Conservation (phyloP, 2,888 invertebrate genomes). For the Athalia circularis region DNA sequence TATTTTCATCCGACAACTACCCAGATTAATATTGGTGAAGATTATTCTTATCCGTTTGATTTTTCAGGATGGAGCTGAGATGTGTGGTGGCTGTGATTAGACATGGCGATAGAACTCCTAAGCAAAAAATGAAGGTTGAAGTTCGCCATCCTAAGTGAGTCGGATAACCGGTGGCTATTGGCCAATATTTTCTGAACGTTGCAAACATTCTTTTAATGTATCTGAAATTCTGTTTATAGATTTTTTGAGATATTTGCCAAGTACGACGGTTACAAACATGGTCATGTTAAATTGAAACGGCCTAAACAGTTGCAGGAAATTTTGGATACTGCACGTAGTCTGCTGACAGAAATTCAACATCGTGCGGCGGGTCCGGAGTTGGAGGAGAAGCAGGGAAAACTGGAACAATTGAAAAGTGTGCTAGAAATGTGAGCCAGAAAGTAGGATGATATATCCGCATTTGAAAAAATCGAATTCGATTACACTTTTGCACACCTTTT, state of each 20-base stretch:
- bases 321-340: conserved; percentile 94
- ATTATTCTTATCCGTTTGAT: neutral
- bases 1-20: neutral
- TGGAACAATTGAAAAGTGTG: conserved; percentile 98
- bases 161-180: neutral
- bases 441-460: neutral
- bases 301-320: conserved; percentile 99
- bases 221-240: conserved; percentile 74
- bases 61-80: conserved; percentile 84
- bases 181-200: no score
- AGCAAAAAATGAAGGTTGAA: conserved; percentile 99
- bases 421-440: conserved; percentile 92
- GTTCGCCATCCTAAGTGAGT: conserved; percentile 94
- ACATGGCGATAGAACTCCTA: conserved; percentile 99
- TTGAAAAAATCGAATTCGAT: neutral
- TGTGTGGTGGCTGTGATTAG: conserved; percentile 98
- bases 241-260: conserved; percentile 99
- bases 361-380: conserved; percentile 93
- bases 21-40: conserved; percentile 10
- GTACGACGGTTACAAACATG: conserved; percentile 95
- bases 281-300: conserved; percentile 97
- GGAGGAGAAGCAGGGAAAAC: conserved; percentile 96
- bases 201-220: neutral
- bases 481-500: neutral
- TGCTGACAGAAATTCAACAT: conserved; percentile 92